Evolutionary conservation across 2,797 vertebrate species (phyloP).

Genomic region (Heteromormyrus szaboi): DNA sequence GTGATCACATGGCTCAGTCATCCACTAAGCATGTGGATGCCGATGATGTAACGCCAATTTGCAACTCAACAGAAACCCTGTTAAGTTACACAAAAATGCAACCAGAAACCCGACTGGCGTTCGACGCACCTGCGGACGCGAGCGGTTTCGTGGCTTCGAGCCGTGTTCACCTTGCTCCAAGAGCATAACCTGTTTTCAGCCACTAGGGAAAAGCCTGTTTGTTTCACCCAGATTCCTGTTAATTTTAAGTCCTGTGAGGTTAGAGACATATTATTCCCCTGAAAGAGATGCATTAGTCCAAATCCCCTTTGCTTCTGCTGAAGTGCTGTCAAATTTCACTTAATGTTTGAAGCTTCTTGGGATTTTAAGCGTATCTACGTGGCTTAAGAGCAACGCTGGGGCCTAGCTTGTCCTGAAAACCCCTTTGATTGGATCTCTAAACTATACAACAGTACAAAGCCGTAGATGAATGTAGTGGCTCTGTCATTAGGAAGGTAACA

Average conservation of each 20-base stretch:
- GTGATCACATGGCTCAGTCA: neutral
- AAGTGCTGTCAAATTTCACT: neutral
- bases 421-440: neutral
- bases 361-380: neutral
- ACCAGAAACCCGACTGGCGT: neutral
- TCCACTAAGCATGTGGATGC: slow-evolving; percentile 1
- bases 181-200: neutral
- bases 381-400: neutral
- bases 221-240: neutral
- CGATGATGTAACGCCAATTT: neutral
- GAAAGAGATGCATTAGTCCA: neutral
- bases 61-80: neutral
- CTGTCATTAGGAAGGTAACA: neutral
- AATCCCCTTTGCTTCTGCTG: neutral
- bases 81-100: neutral
- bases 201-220: neutral
- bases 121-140: neutral
- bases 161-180: neutral
- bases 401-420: neutral
- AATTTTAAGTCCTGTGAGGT: neutral
- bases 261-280: neutral
- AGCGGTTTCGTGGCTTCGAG: neutral
- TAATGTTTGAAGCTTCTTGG: neutral
- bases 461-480: neutral
- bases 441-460: neutral